Base-by-base conservation (phyloP, 2,113 vertebrate species). In the Naja naja region DNA sequence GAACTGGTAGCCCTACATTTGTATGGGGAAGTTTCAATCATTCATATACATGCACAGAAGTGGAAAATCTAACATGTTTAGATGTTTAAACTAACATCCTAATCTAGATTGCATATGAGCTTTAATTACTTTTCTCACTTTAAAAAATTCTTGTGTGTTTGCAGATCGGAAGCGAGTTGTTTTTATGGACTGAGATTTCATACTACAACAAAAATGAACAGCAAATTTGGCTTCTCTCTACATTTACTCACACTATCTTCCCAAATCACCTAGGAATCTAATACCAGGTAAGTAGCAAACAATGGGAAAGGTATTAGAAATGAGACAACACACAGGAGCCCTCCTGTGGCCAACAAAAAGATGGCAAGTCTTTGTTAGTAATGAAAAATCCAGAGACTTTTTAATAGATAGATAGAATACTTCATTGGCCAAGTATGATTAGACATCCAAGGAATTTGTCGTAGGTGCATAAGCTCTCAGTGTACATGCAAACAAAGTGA, bases 241-340 rank as follows among this genome's bases (percentile, higher is more conserved):
- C 60, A 64, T 43, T 5, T 49, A 85, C 43, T 88, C 52, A 60
- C 86, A 54, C 12, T 54, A 58, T 27, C 49, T 88, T 92, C 55
- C 30, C 55, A 27, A 49, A 85, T 30, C 74, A 60, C n/a, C 8
- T 39, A 49, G 18, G 14, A 23, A 86, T 52, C 43, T 18, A 55
- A 49, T 52, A 54, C 12, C 54, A 90, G 88, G 74, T 86, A 88
- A 93, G 74, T 20, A 25, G 23, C 39, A 86, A 30, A 27, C 4
- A 3, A 27, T 60, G 58, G 58, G 16, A 23, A 47, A 55, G 86
- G 43, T 54, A 49, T 55, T 85, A 27, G 6, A 39, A 88, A 55
- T 58, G 56, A 55, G 93, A 49, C 93, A 87, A 94, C 96, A 87
- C 96, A 96, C 96, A 95, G 95, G 64, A 54, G 96, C 95, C 96